phyloP scores from a whole-genome alignment of 1,140 invertebrate genomes.

The Trachymyrmex septentrionalis region DNA sequence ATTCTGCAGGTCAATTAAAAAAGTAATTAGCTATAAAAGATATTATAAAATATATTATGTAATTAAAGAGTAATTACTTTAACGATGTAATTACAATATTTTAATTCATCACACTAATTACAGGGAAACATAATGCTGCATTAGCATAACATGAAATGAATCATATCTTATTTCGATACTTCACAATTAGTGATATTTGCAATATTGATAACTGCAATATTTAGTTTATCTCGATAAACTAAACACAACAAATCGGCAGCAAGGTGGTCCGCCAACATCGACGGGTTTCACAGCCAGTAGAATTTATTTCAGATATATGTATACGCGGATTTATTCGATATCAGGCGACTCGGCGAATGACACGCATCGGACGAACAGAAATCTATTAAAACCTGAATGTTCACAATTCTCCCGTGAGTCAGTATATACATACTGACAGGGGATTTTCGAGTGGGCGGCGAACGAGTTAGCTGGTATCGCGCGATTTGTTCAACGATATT shows the following conservation, averaged over 20 bases:
- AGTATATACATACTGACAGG: slow-evolving; percentile 31
- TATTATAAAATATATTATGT: slow-evolving; percentile 8
- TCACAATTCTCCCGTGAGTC: slow-evolving; percentile 55
- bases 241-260: background rate
- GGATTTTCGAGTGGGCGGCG: slow-evolving; percentile 59
- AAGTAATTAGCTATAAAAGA: slow-evolving; percentile 9
- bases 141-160: slow-evolving; percentile 4
- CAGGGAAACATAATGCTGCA: background rate
- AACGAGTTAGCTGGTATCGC: slow-evolving; percentile 57
- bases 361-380: slow-evolving; percentile 53
- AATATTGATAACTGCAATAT: background rate
- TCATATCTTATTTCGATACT: slow-evolving; percentile 1
- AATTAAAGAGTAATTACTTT: slow-evolving; percentile 10
- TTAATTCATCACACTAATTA: background rate
- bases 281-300: background rate
- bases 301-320: slow-evolving; percentile 48
- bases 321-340: slow-evolving; percentile 41
- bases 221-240: slow-evolving; percentile 42
- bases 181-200: slow-evolving; percentile 19
- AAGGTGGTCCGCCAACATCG: slow-evolving; percentile 31
- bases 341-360: slow-evolving; percentile 40
- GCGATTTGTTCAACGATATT: slow-evolving; percentile 59
- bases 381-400: slow-evolving; percentile 63
- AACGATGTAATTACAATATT: slow-evolving; percentile 19
- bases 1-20: background rate